phyloP scores from a whole-genome alignment of 2,797 vertebrate genomes.

The Morelia viridis region DNA sequence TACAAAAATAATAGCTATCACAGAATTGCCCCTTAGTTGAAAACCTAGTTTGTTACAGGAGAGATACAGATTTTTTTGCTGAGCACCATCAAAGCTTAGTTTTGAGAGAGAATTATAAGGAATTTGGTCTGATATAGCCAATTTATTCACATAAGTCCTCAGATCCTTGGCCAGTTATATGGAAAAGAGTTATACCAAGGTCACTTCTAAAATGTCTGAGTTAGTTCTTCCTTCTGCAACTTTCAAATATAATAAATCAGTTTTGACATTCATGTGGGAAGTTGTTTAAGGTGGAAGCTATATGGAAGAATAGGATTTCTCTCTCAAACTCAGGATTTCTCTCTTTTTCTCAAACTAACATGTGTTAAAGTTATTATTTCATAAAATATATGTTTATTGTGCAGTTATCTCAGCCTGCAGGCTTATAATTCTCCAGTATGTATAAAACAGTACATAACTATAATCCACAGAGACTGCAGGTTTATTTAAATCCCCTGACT shows the following conservation, averaged over 20 bases:
- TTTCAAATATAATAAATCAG: not conserved
- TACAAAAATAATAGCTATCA: not conserved
- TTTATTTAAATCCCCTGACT: slow-evolving; percentile 66
- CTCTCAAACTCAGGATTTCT: not conserved
- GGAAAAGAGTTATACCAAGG: not conserved
- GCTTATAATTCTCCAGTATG: slow-evolving; percentile 66
- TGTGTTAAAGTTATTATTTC: slow-evolving; percentile 70
- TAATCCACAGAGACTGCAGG: slow-evolving; percentile 53
- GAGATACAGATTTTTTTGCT: not conserved
- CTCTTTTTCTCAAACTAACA: slow-evolving; percentile 40
- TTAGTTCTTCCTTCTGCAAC: not conserved
- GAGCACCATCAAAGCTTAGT: not conserved
- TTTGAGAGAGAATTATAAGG: not conserved
- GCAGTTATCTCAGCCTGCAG: slow-evolving; percentile 67
- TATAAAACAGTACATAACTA: slow-evolving; percentile 64
- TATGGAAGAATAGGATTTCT: slow-evolving; percentile 35
- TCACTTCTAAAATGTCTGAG: not conserved
- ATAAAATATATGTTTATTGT: slow-evolving; percentile 68
- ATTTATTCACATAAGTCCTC: not conserved
- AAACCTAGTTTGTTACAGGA: not conserved
- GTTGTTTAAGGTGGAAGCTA: slow-evolving; percentile 35
- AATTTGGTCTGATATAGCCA: not conserved
- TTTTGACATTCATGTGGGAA: slow-evolving; percentile 30
- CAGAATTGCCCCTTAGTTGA: not conserved
- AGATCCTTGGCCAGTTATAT: not conserved